phyloP scores from a whole-genome alignment of 2,113 vertebrate genomes.

The Gymnogyps californianus region DNA sequence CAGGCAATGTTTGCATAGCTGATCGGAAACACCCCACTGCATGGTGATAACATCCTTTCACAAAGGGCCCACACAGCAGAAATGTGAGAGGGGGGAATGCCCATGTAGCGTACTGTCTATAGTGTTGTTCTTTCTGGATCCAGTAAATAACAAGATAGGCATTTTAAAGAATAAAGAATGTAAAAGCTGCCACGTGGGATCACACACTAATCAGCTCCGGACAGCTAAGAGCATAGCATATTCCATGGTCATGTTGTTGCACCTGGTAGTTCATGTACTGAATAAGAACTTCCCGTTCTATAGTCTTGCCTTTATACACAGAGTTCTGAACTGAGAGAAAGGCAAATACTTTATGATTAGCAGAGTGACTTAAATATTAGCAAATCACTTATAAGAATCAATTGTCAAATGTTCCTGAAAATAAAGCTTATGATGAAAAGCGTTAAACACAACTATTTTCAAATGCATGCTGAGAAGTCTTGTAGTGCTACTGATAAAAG shows the following conservation, averaged over 20 bases:
- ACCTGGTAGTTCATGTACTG: neutral
- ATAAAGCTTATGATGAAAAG: neutral
- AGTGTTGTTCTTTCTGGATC: neutral
- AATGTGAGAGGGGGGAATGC: neutral
- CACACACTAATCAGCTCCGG: fast-evolving
- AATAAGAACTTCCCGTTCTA: neutral
- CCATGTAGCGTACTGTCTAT: fast-evolving
- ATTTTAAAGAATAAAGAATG: neutral
- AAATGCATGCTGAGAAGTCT: neutral
- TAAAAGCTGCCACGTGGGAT: neutral
- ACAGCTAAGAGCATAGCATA: neutral
- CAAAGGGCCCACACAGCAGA: neutral
- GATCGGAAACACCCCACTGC: neutral
- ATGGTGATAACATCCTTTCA: neutral
- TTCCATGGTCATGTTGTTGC: neutral
- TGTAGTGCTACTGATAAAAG: neutral
- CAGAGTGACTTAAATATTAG: neutral
- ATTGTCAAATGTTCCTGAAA: neutral
- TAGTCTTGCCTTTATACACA: neutral
- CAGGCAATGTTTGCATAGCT: neutral
- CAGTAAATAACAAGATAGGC: neutral
- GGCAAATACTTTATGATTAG: neutral
- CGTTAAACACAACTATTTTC: slow-evolving; percentile 15
- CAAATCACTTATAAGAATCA: neutral
- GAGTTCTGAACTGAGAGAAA: neutral